phyloP scores from a whole-genome alignment of 2,113 vertebrate species.

The Stigmatopora argus region DNA sequence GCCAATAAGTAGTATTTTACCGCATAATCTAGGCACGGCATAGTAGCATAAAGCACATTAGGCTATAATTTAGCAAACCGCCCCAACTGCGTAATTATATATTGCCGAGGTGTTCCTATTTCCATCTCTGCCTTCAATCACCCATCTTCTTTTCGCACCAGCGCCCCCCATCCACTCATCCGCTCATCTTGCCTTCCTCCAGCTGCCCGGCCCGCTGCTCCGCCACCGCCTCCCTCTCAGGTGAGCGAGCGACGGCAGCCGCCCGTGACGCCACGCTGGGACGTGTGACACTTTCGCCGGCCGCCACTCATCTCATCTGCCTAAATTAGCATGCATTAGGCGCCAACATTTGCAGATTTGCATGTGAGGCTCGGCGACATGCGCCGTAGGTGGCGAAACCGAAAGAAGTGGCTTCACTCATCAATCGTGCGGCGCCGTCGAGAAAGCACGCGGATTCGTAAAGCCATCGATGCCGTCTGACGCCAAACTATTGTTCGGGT shows the following conservation, averaged over 20 bases:
- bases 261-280: constrained; percentile 60
- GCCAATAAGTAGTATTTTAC: neutral
- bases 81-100: neutral
- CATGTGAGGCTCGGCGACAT: constrained; percentile 29
- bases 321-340: constrained; percentile 71
- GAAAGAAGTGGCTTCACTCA: neutral
- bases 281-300: constrained; percentile 51
- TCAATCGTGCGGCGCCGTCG: neutral
- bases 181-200: constrained; percentile 7
- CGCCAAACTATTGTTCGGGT: constrained; percentile 12
- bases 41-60: neutral
- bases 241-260: constrained; percentile 60
- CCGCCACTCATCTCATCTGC: constrained; percentile 68
- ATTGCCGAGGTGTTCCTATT: constrained; percentile 20
- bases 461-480: constrained; percentile 13
- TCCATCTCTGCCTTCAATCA: constrained; percentile 25
- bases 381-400: constrained; percentile 3
- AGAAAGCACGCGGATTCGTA: neutral
- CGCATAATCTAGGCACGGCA: neutral
- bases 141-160: constrained; percentile 14
- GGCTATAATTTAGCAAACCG: neutral
- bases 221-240: constrained; percentile 40
- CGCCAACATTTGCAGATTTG: constrained; percentile 47
- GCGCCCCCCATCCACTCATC: neutral
- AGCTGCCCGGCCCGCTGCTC: constrained; percentile 54